Base-by-base conservation (phyloP, 1,140 invertebrate genomes). In the Papilio polyxenes region DNA sequence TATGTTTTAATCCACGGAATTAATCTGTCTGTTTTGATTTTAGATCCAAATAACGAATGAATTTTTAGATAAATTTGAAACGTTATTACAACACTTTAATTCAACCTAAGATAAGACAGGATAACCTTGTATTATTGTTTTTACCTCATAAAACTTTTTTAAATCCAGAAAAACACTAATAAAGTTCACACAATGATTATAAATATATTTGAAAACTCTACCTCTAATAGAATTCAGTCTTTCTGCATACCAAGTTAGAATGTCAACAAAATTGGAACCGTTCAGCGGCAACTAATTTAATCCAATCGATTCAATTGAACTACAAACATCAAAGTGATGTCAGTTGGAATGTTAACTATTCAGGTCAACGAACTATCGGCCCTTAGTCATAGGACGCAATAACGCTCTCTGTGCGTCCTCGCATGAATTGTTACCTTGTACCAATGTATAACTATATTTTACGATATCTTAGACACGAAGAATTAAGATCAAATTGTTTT, bases 281-380 rank as follows among this genome's bases (percentile, higher is more conserved):
- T 11, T 72, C 65, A 72, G 65, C 31, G 65, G 31, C 23, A 72
- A 72, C 13, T 72, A 72, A 72, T 72, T 72, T 72, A 72, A 72
- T 72, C 65, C 37, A 72, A 72, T 72, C 13, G 65, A 72, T 72
- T 37, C 65, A 72, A 72, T 72, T 72, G 65, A 40, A 17, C 65
- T 72, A 72, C 65, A 65, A 65, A 72, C 65, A 72, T 72, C 65
- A 72, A 72, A 72, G 65, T 31, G 65, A 72, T 72, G 65, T 23
- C 65, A 31, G 37, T 72, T 72, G 23, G 65, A 72, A 72, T 72
- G 65, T 72, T 72, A 72, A 40, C 65, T 72, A 72, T 72, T 72
- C 65, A 72, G 65, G 65, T 72, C 65, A 40, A 72, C 65, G 65
- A 37, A 37, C 65, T 72, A 13, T 13, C 65, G 20, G 11, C 11